These are phyloP conservation scores for Saguinus imperator DNA, from an alignment of 2,113 vertebrate genomes.

Conservation along the genomic window DNA sequence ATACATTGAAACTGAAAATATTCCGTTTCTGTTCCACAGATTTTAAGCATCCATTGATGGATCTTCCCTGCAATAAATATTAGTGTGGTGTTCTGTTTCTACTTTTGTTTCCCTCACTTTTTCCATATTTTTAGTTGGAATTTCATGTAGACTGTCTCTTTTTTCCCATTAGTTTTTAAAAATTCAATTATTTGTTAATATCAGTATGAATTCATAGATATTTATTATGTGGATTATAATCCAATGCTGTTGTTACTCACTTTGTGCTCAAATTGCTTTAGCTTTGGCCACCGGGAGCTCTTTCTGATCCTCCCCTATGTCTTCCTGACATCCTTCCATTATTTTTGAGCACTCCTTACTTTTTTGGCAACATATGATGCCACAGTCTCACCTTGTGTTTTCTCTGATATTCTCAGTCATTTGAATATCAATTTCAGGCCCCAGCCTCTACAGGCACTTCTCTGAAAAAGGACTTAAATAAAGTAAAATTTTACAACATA, in stretches of 20 bases:
- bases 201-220: neutral
- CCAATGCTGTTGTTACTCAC: neutral
- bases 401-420: too few relatives aligned
- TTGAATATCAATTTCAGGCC: too few relatives aligned
- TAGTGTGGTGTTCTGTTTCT: neutral
- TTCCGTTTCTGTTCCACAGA: neutral
- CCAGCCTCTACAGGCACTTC: neutral
- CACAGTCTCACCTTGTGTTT: neutral
- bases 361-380: neutral
- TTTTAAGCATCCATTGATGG: neutral
- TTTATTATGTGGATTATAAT: neutral
- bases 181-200: neutral
- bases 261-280: neutral
- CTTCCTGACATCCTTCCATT: neutral
- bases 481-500: neutral
- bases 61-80: neutral
- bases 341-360: neutral
- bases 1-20: neutral
- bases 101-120: constrained; percentile 10
- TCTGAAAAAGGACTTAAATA: neutral
- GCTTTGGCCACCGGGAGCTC: neutral
- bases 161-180: neutral
- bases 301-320: neutral
- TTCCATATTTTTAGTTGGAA: neutral
- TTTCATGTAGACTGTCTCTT: neutral